Base-by-base conservation (phyloP, 2,113 vertebrate genomes). In the Eptesicus fuscus region DNA sequence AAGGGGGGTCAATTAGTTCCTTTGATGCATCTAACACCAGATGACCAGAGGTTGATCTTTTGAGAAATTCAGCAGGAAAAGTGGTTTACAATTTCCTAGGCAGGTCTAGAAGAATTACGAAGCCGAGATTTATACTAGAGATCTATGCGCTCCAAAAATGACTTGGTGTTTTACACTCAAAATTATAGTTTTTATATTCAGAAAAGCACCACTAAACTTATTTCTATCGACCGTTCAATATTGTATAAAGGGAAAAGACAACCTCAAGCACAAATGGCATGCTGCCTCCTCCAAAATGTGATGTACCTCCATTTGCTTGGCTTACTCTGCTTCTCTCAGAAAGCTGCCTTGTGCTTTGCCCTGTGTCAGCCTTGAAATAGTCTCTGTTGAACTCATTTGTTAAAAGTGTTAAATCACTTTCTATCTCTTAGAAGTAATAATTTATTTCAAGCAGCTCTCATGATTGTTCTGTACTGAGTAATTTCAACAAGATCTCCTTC, bases 51-150 rank as follows among this genome's bases (percentile, higher is more conserved):
- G 63, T 91, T 59, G 71, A n/a, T 93, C 74, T 88, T 96, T 80
- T 90, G 82, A 93, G 77, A 93, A 88, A 70, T 76, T 49, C 59
- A 82, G 61, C 92, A 92, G 88, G 80, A 88, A 96, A 85, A 71
- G 40, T 69, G 67, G 87, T 88, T 94, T 93, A 83, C 25, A 16
- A 92, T 96, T 95, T 95, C 82, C 49, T 56, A 49, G 80, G 49
- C 35, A 87, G 67, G 25, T 44, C 53, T 3, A 51, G 82, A 71
- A 77, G 82, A 94, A 37, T 59, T 35, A 61, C 84, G 78, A 42
- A 82, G 35, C 23, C 2, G 0, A 42, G 32, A 53, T 22, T 93
- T 44, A 42, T 13, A 7, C 16, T 30, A 16, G 30, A 67, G 14
- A 40, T 61, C 53, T 63, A 32, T 8, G 30, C 5, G n/a, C 44